Conservation (phyloP, 2,797 vertebrate species). For the Delichon dasypus region DNA sequence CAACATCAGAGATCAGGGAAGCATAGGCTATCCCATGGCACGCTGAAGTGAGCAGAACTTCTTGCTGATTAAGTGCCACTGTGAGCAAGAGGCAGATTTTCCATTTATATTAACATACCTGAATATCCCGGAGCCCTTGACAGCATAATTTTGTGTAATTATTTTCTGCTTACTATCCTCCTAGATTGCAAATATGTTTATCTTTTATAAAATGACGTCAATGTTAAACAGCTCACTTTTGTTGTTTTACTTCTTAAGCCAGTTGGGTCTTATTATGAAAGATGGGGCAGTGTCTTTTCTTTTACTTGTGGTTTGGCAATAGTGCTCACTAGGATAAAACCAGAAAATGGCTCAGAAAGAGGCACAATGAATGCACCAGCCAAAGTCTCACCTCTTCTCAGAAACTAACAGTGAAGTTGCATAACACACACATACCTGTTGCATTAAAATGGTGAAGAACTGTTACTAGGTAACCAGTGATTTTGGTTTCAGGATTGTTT, state of each 20-base stretch:
- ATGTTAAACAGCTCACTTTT: conserved; percentile 21
- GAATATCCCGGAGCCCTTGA: neutral
- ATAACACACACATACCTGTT: conserved; percentile 16
- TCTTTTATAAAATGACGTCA: conserved; percentile 16
- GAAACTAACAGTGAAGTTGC: conserved; percentile 47
- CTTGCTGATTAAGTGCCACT: neutral
- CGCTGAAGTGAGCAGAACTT: neutral
- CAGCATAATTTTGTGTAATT: conserved; percentile 16
- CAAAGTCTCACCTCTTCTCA: conserved; percentile 56
- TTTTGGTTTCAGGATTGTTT: neutral
- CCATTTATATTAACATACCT: neutral
- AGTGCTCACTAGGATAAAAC: conserved; percentile 9
- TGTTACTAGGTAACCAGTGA: conserved; percentile 41
- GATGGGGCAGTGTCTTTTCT: neutral
- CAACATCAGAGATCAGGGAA: neutral
- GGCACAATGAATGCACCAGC: neutral
- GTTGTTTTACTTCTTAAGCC: conserved; percentile 40
- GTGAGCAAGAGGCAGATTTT: neutral
- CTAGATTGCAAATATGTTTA: conserved; percentile 29
- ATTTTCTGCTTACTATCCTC: conserved; percentile 12
- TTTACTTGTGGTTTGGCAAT: conserved; percentile 34
- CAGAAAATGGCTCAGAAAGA: conserved; percentile 55
- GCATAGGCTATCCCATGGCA: neutral
- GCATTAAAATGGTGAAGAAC: conserved; percentile 26
- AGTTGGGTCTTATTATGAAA: conserved; percentile 4